Conservation (phyloP, 2,888 invertebrate genomes). For the Papilio demoleus region DNA sequence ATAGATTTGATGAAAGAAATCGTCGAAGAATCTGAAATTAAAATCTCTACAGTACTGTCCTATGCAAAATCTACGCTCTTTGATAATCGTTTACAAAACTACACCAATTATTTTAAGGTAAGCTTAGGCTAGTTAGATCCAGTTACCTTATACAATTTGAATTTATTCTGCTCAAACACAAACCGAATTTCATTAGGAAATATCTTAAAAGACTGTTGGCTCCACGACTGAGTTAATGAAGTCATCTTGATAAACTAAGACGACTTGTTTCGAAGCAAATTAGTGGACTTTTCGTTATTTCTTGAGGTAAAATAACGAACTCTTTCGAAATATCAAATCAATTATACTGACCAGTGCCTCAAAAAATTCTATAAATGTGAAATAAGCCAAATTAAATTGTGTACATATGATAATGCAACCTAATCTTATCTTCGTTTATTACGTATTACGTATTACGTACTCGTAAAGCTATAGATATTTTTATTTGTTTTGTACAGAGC, state of each 20-base stretch:
- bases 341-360: too few species aligned
- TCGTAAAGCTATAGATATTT: too few species aligned
- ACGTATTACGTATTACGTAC: too few species aligned
- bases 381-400: neutral
- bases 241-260: too few species aligned
- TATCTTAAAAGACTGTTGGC: too few species aligned
- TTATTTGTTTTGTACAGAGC: slow-evolving; percentile 69
- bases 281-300: neutral
- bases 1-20: slow-evolving; percentile 89
- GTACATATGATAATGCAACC: neutral
- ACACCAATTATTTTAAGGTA: slow-evolving; percentile 90
- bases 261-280: too few species aligned
- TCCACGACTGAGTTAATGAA: too few species aligned
- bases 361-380: neutral
- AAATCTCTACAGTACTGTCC: slow-evolving; percentile 88
- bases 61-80: slow-evolving; percentile 92
- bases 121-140: neutral
- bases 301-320: too few species aligned
- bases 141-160: too few species aligned
- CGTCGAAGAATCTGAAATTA: slow-evolving; percentile 85
- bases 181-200: too few species aligned
- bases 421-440: neutral
- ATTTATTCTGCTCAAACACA: too few species aligned
- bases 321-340: too few species aligned
- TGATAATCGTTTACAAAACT: slow-evolving; percentile 90